Conservation (phyloP, 2,888 invertebrate species). For the Drosophila quasianomalipes region DNA sequence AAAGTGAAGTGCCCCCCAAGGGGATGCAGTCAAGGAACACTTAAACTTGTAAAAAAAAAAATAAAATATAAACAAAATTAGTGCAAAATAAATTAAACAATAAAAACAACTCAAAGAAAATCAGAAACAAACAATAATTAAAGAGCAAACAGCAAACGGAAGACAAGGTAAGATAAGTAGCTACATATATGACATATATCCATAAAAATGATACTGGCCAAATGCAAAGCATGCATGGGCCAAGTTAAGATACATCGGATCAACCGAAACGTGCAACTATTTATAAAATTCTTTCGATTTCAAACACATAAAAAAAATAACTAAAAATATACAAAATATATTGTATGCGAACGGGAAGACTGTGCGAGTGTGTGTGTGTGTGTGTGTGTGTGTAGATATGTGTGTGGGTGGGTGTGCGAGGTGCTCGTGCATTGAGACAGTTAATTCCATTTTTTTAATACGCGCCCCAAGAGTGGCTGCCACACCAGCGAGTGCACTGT, state of each 20-base stretch:
- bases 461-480: conserved; percentile 11
- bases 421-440: neutral
- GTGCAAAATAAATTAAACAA: neutral
- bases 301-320: conserved; percentile 7
- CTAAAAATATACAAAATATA: conserved; percentile 29
- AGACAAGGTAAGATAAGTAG: conserved; percentile 9
- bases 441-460: conserved; percentile 13
- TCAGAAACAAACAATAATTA: neutral
- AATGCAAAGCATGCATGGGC: conserved; percentile 13
- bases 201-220: neutral
- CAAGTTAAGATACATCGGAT: conserved; percentile 2
- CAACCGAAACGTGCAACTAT: conserved; percentile 20
- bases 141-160: neutral
- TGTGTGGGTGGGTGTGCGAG: neutral
- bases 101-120: neutral
- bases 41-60: neutral
- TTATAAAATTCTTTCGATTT: conserved; percentile 21
- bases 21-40: conserved; percentile 8
- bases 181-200: neutral
- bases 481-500: conserved; percentile 1
- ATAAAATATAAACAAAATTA: neutral
- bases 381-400: neutral
- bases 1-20: conserved; percentile 30
- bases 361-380: neutral
- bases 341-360: neutral